Evolutionary conservation across 2,888 invertebrate species (phyloP), one percentile per base, ranked within the genome.

Genomic region (Poecilobothrus nobilitatus): DNA sequence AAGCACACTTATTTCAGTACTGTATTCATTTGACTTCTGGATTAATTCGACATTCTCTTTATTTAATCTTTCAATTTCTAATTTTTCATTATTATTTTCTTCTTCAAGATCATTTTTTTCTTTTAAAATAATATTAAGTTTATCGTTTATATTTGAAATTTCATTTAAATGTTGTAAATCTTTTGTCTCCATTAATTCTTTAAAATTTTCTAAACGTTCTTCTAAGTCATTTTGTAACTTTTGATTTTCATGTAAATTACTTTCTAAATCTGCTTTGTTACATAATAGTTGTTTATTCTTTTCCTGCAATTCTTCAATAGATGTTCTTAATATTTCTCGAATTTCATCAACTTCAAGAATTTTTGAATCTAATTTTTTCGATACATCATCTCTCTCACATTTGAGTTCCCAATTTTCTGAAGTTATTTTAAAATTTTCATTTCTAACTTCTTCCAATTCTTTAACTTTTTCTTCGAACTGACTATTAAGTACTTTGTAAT

Each of bases 231-330:
- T 10, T 10, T 27, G 9, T 27, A 18, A 1, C 2, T 63, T 8
- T 63, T 63, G 1, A 12, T 34, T 15, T 74, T 70, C 37, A 71
- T 68, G 10, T 66, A 68, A 62, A 72, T 72, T 0, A 71, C 67
- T 10, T 66, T 71, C 44, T 70, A 72, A 41, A 18, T 74, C 73
- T 22, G 67, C 68, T 44, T 73, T 72, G 22, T 73, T 71, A 15
- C 65, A 63, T n/a, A 63, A 67, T 62, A 70, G 68, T 34, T 72
- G 67, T 20, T 71, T 70, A 6, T 70, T 70, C 64, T 71, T 71
- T 1, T 65, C 65, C 66, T 71, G 68, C 63, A 73, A 69, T 41
- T 72, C 71, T 18, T 68, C 37, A 15, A 41, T 41, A 12, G 9
- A 5, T 5, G 15, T 2, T 66, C 68, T 63, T 71, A 63, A 33